A percentile compares a stretch with the other conserved stretches of the same genome.
These are phyloP conservation scores for Argya squamiceps DNA, from an alignment of 2,797 vertebrate species.

Conservation along the genomic window DNA sequence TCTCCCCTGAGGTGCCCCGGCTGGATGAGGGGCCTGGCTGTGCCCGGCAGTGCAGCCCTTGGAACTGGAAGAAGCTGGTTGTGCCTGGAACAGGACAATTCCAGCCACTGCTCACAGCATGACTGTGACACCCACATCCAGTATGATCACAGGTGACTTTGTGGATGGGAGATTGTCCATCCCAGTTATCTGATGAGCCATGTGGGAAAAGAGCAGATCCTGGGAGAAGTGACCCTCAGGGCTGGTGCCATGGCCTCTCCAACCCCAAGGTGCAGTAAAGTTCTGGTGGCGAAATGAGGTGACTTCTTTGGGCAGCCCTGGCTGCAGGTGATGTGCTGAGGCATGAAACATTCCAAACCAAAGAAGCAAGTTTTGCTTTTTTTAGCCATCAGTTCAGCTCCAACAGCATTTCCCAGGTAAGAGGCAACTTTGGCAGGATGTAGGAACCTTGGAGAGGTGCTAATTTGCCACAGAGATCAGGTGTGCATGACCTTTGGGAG, in stretches of 20 bases:
- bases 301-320: background rate
- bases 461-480: background rate
- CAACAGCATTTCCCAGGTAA: fast-evolving
- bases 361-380: background rate
- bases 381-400: background rate
- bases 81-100: background rate
- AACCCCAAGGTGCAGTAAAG: fast-evolving
- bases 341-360: background rate
- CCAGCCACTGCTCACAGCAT: fast-evolving
- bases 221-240: fast-evolving
- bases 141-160: background rate
- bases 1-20: background rate
- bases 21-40: background rate
- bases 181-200: fast-evolving
- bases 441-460: background rate
- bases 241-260: fast-evolving
- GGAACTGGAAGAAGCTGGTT: fast-evolving
- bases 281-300: background rate
- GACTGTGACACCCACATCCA: fast-evolving
- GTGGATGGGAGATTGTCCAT: background rate
- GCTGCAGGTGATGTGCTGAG: background rate
- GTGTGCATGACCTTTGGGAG: background rate
- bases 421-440: fast-evolving
- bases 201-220: fast-evolving
- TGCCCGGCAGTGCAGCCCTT: fast-evolving